Evolutionary conservation across 1,140 invertebrate genomes (phyloP).

Genomic region (Papilio polytes): DNA sequence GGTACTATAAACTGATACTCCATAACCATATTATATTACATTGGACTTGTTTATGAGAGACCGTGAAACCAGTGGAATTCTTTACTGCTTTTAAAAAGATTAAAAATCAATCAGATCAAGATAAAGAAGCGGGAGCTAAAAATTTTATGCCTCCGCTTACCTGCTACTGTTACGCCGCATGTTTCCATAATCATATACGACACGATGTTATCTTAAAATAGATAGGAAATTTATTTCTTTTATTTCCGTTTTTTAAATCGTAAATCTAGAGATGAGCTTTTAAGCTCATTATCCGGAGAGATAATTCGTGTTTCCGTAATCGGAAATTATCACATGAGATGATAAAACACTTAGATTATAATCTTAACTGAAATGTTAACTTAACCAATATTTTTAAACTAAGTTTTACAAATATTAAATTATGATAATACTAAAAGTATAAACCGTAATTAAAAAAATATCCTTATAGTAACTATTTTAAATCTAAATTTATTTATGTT

Average conservation of each 20-base stretch:
- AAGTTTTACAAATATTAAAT: too few species aligned
- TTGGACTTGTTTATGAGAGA: conserved; percentile 21
- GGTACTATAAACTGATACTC: conserved; percentile 17
- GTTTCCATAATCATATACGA: conserved; percentile 40
- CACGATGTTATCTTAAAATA: background rate
- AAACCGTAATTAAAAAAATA: too few species aligned
- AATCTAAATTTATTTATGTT: too few species aligned
- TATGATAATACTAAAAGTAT: too few species aligned
- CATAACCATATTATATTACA: conserved; percentile 14
- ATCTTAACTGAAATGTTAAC: too few species aligned
- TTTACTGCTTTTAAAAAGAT: conserved; percentile 32
- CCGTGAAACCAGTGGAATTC: conserved; percentile 25
- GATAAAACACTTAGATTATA: too few species aligned
- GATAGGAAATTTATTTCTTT: background rate
- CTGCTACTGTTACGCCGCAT: conserved; percentile 41
- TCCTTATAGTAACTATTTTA: too few species aligned
- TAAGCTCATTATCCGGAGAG: background rate
- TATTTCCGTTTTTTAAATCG: background rate
- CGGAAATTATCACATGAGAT: too few species aligned
- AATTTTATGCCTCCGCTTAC: conserved; percentile 38
- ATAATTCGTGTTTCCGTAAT: too few species aligned
- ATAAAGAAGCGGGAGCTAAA: conserved; percentile 37
- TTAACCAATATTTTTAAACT: too few species aligned
- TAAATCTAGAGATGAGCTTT: background rate
- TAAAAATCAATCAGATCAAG: conserved; percentile 38